Evolutionary conservation across 2,888 invertebrate species (phyloP).

Genomic region (Lutraria lutraria): DNA sequence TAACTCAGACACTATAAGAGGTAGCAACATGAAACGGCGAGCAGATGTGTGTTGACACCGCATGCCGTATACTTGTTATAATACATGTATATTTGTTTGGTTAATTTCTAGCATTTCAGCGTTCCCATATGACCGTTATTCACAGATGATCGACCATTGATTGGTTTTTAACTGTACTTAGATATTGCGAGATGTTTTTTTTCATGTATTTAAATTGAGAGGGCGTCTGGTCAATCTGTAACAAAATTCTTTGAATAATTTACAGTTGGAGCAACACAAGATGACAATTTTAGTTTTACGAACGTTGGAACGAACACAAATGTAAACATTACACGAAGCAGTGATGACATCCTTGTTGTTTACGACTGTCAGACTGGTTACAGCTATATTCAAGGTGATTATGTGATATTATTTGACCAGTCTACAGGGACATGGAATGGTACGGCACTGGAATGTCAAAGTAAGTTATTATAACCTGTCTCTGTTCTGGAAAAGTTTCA

Average conservation of each 20-base stretch:
- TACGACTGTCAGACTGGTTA: conserved; percentile 23
- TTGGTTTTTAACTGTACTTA: no score
- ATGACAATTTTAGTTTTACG: neutral
- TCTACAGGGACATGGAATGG: neutral
- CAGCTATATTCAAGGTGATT: conserved; percentile 4
- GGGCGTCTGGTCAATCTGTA: no score
- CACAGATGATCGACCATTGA: no score
- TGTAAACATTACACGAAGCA: neutral
- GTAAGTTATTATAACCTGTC: neutral
- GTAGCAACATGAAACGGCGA: no score
- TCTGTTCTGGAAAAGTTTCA: neutral
- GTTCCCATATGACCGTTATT: no score
- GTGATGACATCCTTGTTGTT: neutral
- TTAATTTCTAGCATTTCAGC: no score
- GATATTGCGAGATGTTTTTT: no score
- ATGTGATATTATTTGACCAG: conserved; percentile 2
- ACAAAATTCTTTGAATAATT: neutral
- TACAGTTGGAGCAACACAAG: neutral
- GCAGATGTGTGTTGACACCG: no score
- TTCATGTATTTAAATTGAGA: no score
- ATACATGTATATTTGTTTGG: no score
- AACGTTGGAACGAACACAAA: neutral
- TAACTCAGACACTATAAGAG: no score
- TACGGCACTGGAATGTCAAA: conserved; percentile 16
- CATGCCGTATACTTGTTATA: no score